Evolutionary conservation across 2,113 vertebrate genomes (phyloP).

Genomic region (Phoxinus phoxinus): DNA sequence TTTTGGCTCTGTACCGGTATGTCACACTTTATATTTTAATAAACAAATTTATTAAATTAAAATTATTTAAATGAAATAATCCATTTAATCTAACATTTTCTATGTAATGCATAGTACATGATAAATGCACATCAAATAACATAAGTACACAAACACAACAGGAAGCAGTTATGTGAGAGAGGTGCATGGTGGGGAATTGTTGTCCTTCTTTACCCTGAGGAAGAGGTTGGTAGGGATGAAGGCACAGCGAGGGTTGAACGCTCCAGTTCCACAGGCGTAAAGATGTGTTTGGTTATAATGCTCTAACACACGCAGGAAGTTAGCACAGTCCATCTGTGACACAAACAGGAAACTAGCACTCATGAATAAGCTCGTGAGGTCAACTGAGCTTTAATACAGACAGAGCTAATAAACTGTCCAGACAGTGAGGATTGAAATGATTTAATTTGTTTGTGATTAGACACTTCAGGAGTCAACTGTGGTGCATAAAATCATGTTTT

Average conservation of each 20-base stretch:
- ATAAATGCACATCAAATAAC: neutral
- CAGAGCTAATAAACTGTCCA: neutral
- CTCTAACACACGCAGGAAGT: conserved; percentile 81
- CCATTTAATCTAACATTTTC: neutral
- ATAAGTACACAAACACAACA: neutral
- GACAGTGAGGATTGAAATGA: neutral
- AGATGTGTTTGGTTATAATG: conserved; percentile 81
- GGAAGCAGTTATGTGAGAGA: neutral
- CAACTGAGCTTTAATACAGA: too few relatives aligned
- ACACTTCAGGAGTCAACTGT: neutral
- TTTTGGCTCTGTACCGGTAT: neutral
- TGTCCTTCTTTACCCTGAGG: conserved; percentile 67
- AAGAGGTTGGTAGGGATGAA: conserved; percentile 75
- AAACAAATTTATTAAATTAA: neutral
- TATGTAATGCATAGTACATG: neutral
- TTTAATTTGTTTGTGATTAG: neutral
- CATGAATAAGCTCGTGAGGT: neutral
- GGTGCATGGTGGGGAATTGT: conserved; percentile 3
- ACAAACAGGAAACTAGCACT: conserved; percentile 9
- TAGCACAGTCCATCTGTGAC: conserved; percentile 77
- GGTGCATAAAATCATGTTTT: conserved; percentile 37
- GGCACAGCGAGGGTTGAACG: conserved; percentile 81
- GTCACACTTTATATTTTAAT: neutral
- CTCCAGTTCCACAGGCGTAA: conserved; percentile 80
- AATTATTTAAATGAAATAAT: neutral